Base-by-base conservation (phyloP, 2,797 vertebrate genomes). In the Gobionotothen gibberifrons region DNA sequence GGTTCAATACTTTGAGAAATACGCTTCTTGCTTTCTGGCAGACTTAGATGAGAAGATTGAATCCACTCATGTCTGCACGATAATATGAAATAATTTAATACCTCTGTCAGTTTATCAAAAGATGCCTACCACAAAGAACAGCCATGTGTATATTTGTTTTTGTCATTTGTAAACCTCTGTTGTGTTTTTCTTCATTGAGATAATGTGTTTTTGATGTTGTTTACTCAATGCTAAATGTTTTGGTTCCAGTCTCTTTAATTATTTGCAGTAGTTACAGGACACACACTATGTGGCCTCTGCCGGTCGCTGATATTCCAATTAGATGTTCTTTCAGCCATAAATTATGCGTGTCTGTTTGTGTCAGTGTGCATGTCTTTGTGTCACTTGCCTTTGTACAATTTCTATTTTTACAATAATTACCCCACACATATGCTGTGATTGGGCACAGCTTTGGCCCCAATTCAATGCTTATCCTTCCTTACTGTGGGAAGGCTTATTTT, bases 401-500 rank as follows among this genome's bases (percentile, higher is more conserved):
- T 72, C 51, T 26, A 53, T 60, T 85, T 75, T 69, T 48, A 16
- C 14, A 68, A 74, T 84, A 78, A 81, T 88, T 84, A 72, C 76
- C 52, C 36, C 59, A 57, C 16, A 3, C 62, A 48, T 58, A 55
- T 5, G 4, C 72, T 84, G 74, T 52, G 69, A 77, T 74, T 69
- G 48, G 74, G 69, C 70, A 89, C 66, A 75, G 75, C 81, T 84
- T 83, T 79, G 44, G 70, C 70, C 72, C 74, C 74, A 82, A 69
- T 87, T 85, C 67, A 74, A 39, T 57, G 46, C 87, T 85, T 75
- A 80, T 88, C 78, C 84, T 73, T 74, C 56, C 80, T 84, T 78
- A 81, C 69, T 84, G 72, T 85, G 81, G 74, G 52, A 75, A 87
- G 82, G 73, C 70, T 91, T 86, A 74, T 86, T 84, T 87, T 92